Evolutionary conservation across 2,888 invertebrate species (phyloP), one percentile per base, ranked within the genome.

Genomic region (Trachelus tabidus): DNA sequence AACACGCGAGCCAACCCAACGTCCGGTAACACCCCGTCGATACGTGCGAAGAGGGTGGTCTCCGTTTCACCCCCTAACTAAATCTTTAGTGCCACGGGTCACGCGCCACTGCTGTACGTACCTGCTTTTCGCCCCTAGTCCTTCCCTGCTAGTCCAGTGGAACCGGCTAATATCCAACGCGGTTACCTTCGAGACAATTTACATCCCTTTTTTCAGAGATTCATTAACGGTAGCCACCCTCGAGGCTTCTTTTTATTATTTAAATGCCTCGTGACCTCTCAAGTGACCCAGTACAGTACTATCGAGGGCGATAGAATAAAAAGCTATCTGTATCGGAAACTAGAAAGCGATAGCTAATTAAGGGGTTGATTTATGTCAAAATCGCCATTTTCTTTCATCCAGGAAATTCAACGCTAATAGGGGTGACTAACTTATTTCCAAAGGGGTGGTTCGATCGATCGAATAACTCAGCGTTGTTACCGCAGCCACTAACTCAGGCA

Each of bases 1-100:
- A 74, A 74, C 34, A 74, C 34, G 37, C 75, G 69, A 40, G 71
- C 75, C 69, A 33, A 69, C 75, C 75, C 71, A 71, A 71, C 71
- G 71, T 71, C 71, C 71, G 33, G 71, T 71, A 12, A 34, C 33
- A 34, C 31, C 33, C 33, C 71, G 33, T 71, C 71, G 71, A 71
- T 71, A 33, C 71, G 12, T 34, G 71, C 31, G 31, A 56, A 56
- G 2, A 56, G 56, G 56, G 56, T 56, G 56, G 9, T 56, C 71
- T 6, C 71, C 71, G 12, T 71, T 31, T 3, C 71, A 9, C 71
- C 71, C 71, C 34, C 71, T 23, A 34, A 33, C 71, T 11, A 71
- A 71, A 31, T 71, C 56, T 9, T 71, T n/a, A 23, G 34, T 34
- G 23, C 31, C 71, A 31, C 12, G 23, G 33, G 71, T 56, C 56